Evolutionary conservation across 2,113 vertebrate species (phyloP).

Genomic region (Pseudorhombus dupliciocellatus): DNA sequence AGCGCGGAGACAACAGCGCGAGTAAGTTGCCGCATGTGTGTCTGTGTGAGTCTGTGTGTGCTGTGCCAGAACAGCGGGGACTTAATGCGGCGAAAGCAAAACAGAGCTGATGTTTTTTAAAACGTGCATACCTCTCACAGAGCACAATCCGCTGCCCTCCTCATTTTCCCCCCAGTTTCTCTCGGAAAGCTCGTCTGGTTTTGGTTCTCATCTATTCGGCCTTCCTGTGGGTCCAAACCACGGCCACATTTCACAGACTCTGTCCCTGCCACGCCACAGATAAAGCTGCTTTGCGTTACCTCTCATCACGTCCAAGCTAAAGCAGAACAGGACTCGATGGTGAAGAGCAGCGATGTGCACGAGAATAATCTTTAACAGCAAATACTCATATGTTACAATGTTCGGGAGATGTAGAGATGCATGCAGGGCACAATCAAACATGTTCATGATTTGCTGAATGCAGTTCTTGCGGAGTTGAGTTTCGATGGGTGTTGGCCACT

Average conservation of each 20-base stretch:
- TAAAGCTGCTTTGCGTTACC: slow-evolving; percentile 53
- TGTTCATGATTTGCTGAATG: background rate
- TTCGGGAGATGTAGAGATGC: slow-evolving; percentile 17
- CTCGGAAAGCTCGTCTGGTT: slow-evolving; percentile 61
- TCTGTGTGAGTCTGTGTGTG: slow-evolving; percentile 32
- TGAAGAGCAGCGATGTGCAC: slow-evolving; percentile 19
- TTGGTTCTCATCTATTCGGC: slow-evolving; percentile 51
- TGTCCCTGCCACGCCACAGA: slow-evolving; percentile 13
- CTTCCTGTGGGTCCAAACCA: slow-evolving; percentile 56
- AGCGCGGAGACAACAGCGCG: slow-evolving; percentile 35
- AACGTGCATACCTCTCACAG: slow-evolving; percentile 26
- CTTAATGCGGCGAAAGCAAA: slow-evolving; percentile 63
- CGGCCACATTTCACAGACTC: slow-evolving; percentile 46
- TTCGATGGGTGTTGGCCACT: no score
- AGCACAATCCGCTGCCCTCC: slow-evolving; percentile 23
- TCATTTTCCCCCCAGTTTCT: slow-evolving; percentile 19
- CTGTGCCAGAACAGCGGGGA: slow-evolving; percentile 52
- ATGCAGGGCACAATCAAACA: background rate
- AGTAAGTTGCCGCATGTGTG: slow-evolving; percentile 34
- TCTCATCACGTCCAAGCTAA: slow-evolving; percentile 52
- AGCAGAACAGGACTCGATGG: background rate
- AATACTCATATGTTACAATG: slow-evolving; percentile 39
- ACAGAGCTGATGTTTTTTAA: slow-evolving; percentile 49
- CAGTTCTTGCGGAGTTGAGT: background rate
- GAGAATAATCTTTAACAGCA: slow-evolving; percentile 13